Evolutionary conservation across 2,113 vertebrate species (phyloP).

Genomic region (Tonatia bakeri): DNA sequence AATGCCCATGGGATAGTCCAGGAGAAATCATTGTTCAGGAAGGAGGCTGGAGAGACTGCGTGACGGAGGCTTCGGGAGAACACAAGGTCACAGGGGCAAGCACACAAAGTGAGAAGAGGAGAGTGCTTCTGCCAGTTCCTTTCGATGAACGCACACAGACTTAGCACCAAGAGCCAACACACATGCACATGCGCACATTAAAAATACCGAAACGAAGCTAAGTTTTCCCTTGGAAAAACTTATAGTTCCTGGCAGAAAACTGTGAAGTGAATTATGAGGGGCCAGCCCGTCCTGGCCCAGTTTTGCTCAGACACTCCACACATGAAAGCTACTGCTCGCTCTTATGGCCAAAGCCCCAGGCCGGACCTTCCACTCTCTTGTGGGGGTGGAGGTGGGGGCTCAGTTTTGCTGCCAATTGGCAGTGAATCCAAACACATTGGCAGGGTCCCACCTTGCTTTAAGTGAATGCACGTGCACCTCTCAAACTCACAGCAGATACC

Average conservation of each 20-base stretch:
- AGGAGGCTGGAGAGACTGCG: not conserved
- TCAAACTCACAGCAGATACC: not conserved
- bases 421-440: not conserved
- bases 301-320: not conserved
- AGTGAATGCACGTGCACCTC: conserved; percentile 42
- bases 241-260: conserved; percentile 12
- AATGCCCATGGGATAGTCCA: not conserved
- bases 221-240: not conserved
- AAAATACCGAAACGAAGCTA: not conserved
- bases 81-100: not conserved
- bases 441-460: conserved; percentile 7
- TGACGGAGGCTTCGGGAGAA: not conserved
- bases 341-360: not conserved
- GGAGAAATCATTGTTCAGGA: not conserved
- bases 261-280: not conserved
- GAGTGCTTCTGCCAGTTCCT: not conserved
- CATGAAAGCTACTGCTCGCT: not conserved
- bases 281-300: not conserved
- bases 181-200: fast-evolving
- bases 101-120: not conserved
- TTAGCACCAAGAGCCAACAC: not conserved
- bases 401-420: conserved; percentile 40
- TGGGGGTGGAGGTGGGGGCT: not conserved
- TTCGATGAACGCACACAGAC: not conserved
- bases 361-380: not conserved